phyloP scores from a whole-genome alignment of 2,888 invertebrate species.

The Cetonia aurata region DNA sequence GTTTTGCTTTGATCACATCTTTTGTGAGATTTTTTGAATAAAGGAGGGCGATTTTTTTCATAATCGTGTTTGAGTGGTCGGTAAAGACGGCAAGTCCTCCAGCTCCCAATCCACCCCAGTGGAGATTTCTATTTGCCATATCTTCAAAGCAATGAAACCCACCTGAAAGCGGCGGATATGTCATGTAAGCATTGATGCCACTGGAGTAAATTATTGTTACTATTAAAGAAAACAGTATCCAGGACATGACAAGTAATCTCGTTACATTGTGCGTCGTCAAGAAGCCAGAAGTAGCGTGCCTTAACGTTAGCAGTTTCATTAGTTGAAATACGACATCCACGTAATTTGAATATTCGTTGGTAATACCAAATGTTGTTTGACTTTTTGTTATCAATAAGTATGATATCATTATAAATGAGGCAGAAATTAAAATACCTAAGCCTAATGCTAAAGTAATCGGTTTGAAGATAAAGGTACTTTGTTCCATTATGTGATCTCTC shows the following conservation, averaged over 20 bases:
- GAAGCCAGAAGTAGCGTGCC: constrained; percentile 3
- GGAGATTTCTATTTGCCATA: constrained; percentile 9
- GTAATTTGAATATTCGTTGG: background rate
- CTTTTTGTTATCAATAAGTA: background rate
- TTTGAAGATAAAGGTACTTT: constrained; percentile 18
- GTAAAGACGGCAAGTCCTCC: constrained; percentile 3
- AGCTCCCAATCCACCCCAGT: constrained; percentile 20
- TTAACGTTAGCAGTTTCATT: constrained; percentile 17
- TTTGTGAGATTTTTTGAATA: constrained; percentile 15
- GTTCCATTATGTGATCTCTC: constrained; percentile 4
- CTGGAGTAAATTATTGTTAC: constrained; percentile 29
- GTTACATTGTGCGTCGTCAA: constrained; percentile 9
- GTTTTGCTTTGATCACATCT: background rate
- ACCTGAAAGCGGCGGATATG: constrained; percentile 16
- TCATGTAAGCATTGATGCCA: constrained; percentile 24
- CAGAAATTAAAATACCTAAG: constrained; percentile 11
- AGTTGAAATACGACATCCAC: constrained; percentile 4
- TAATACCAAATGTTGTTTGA: constrained; percentile 5
- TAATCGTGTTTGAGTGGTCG: constrained; percentile 15
- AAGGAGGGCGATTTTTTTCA: constrained; percentile 20
- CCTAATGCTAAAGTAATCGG: constrained; percentile 2
- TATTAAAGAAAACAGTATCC: constrained; percentile 17
- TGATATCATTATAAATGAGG: background rate
- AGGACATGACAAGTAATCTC: constrained; percentile 19
- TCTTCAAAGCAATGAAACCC: constrained; percentile 12